Evolutionary conservation across 2,888 invertebrate species (phyloP), one percentile per base, ranked within the genome.

Genomic region (Scrobipalpa costella): DNA sequence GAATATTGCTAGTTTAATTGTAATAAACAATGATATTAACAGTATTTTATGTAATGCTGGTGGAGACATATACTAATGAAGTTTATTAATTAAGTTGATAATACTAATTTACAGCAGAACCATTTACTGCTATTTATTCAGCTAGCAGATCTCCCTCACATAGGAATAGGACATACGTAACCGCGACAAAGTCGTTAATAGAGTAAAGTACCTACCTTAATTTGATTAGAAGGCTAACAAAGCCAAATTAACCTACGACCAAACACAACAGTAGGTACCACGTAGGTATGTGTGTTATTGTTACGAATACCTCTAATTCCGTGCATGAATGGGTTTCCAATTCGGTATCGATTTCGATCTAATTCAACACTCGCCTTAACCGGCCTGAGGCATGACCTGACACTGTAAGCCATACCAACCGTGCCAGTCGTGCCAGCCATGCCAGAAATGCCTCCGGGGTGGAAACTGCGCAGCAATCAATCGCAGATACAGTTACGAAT

Each of bases 1-100:
- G 33, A 33, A 44, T 59, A 59, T 59, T 59, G 11, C 38, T 15
- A 47, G n/a, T 59, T 61, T 34, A 15, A 50, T 61, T n/a, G 44
- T 57, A 58, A 21, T 17, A 40, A 2, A 2, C 15, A 33, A 27
- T 34, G 11, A n/a, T 8, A 15, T 9, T 33, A 11, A 52, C 33
- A 15, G 17, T 15, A 34, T 27, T 3, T 15, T 15, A 15, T 15
- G 1, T 55, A 40, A 40, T n/a, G n/a, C n/a, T 3, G n/a, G 15
- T 6, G n/a, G 15, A 7, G 8, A 7, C n/a, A 15, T 44, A 15
- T 44, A 5, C 3, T n/a, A 44, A 15, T n/a, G 44, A 3, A 15
- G 44, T 44, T 5, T 27, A 27, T 27, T 27, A 27, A 27, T 27
- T 27, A 27, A 27, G 27, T 5, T 27, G 27, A 3, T 3, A 27